Percentiles rank a stretch among this genome's conserved stretches.
Evolutionary conservation across 1,140 invertebrate species (phyloP).

Genomic region (Drosophila ambigua): DNA sequence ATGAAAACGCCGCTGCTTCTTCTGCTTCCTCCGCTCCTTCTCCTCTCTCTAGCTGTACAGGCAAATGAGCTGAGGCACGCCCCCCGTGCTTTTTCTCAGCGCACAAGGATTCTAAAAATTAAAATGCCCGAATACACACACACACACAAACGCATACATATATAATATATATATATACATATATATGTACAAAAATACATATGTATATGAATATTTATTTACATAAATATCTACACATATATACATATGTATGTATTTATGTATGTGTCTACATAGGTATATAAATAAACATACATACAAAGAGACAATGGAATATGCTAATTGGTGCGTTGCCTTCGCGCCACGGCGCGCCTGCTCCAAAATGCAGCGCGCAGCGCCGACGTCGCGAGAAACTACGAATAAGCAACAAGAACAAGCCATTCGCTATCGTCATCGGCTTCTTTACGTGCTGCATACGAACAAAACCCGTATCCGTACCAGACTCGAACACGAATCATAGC

Average conservation of each 20-base stretch:
- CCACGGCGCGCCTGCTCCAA: slow-evolving; percentile 69
- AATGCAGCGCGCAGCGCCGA: slow-evolving; percentile 60
- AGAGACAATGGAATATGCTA: slow-evolving; percentile 82
- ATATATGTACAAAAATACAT: slow-evolving; percentile 2
- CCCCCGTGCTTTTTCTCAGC: slow-evolving; percentile 61
- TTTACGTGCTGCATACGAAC: slow-evolving; percentile 33
- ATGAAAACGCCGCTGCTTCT: slow-evolving; percentile 7
- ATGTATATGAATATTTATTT: slow-evolving; percentile 17
- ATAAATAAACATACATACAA: slow-evolving; percentile 32
- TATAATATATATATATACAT: neutral
- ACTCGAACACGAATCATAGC: too few relatives aligned
- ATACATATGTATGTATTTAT: slow-evolving; percentile 11
- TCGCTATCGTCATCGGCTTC: slow-evolving; percentile 49
- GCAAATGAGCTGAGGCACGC: slow-evolving; percentile 73
- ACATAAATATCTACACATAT: slow-evolving; percentile 9
- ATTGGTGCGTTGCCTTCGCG: slow-evolving; percentile 81
- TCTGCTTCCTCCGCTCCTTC: slow-evolving; percentile 10
- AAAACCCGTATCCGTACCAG: slow-evolving; percentile 3
- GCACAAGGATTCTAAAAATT: slow-evolving; percentile 73
- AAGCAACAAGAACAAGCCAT: slow-evolving; percentile 81
- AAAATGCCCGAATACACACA: slow-evolving; percentile 47
- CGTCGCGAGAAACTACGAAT: slow-evolving; percentile 75
- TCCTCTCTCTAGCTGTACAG: slow-evolving; percentile 43
- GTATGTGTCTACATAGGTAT: slow-evolving; percentile 16
- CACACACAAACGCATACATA: neutral